Conservation (phyloP, 2,888 invertebrate species). For the Gymnosoma rotundatum region DNA sequence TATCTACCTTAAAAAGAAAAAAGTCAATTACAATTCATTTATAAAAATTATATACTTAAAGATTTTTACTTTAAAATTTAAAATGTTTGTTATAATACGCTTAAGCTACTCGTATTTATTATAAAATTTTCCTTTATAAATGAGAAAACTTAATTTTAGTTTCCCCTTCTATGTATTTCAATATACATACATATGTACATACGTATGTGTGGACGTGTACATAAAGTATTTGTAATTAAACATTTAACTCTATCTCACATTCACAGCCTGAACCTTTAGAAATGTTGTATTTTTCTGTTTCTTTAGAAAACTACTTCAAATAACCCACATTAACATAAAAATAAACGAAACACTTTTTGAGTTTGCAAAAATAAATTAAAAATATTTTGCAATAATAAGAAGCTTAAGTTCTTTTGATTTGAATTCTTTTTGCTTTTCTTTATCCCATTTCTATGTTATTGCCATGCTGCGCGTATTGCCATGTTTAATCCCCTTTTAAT, state of each 20-base stretch:
- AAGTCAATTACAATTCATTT: no score
- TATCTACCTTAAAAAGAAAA: no score
- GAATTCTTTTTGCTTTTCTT: constrained; percentile 3
- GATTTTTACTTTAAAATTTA: background rate
- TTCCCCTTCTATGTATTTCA: background rate
- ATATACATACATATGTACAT: background rate
- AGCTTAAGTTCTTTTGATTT: constrained; percentile 62
- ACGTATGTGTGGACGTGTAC: background rate
- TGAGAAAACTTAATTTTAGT: background rate
- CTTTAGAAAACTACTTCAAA: background rate
- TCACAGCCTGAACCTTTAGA: constrained; percentile 10
- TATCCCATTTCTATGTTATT: constrained; percentile 5
- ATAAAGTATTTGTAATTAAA: constrained; percentile 33
- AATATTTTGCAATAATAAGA: constrained; percentile 51
- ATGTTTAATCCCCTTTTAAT: constrained; percentile 68
- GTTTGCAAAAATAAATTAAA: constrained; percentile 21
- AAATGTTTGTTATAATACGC: background rate
- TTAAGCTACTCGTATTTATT: background rate
- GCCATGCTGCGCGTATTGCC: constrained; percentile 33
- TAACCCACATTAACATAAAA: constrained; percentile 31
- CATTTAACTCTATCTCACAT: constrained; percentile 26
- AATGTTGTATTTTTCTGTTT: background rate
- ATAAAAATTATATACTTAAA: no score
- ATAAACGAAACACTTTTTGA: constrained; percentile 27
- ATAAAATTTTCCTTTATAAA: background rate